A percentile compares a stretch with the other conserved stretches of the same genome.
Conservation (phyloP, 2,797 vertebrate genomes). For the Megaceryle alcyon region DNA sequence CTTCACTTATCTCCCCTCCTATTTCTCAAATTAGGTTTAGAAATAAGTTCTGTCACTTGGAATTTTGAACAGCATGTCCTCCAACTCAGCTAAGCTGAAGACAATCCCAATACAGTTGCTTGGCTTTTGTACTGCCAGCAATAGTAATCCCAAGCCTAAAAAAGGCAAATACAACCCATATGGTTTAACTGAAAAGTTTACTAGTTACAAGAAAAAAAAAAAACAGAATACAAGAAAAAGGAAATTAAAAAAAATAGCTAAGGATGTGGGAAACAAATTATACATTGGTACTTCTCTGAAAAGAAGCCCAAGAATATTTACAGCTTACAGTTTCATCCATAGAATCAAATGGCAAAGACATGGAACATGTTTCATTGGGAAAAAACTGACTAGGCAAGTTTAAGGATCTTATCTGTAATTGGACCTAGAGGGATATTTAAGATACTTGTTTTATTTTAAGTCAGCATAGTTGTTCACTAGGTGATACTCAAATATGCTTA, state of each 20-base stretch:
- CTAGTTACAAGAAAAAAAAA: background rate
- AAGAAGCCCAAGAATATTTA: background rate
- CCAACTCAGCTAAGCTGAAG: background rate
- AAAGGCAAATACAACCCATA: background rate
- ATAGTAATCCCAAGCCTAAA: background rate
- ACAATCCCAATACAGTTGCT: background rate
- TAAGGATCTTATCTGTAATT: background rate
- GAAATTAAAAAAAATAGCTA: background rate
- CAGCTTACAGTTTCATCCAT: background rate
- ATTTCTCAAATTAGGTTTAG: background rate
- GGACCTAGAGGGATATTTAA: background rate
- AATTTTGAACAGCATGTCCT: background rate
- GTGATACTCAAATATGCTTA: background rate
- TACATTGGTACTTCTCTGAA: background rate
- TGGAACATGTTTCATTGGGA: background rate
- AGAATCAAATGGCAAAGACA: background rate
- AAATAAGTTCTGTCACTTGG: background rate
- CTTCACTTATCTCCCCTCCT: background rate
- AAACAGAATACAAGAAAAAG: background rate
- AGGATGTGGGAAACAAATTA: background rate
- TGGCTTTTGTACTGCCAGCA: background rate
- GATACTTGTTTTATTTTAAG: background rate
- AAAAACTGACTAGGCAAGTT: background rate
- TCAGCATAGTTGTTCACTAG: background rate
- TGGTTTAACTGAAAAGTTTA: background rate